Base-by-base conservation (phyloP, 1,140 invertebrate species). In the Drosophila suzukii region DNA sequence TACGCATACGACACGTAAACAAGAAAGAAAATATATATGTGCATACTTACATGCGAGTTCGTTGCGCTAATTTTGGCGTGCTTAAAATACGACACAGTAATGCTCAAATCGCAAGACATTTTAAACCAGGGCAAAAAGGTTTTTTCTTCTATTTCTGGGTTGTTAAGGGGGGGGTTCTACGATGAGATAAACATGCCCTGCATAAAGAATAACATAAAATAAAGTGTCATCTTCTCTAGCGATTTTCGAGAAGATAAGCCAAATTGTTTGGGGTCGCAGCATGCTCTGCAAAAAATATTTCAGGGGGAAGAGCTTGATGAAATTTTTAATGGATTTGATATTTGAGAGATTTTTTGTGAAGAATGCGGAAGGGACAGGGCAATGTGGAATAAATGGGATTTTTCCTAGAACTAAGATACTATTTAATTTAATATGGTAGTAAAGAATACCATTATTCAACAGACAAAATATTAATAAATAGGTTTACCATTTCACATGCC, bases 41-140 rank as follows among this genome's bases (percentile, higher is more conserved):
- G 49, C 41, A 55, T 60, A 59, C 61, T 63, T 41, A 38, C 6
- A 7, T 11, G 50, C 27, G 63, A 65, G 67, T 74, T 81, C 61
- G 61, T 70, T 83, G 84, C 79, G 83, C 83, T 88, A 88, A 88
- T 88, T 88, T 80, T 50, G 67, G 60, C 67, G 63, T 66, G 44
- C 68, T 63, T 79, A 58, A 72, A 72, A 78, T 76, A 51, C 59
- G 76, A 71, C 44, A 58, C 66, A 50, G 53, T 43, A 27, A 24
- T 32, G 41, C 34, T 47, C 11, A 32, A 30, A 63, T n/a, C 43
- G 47, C 61, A 62, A 61, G 44, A 63, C 66, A 75, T 67, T 61
- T 74, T 51, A 72, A 81, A 82, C 49, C 61, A 60, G 47, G 55
- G 30, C 71, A 81, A 41, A 50, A 47, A 30, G 34, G 47, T n/a